Percentiles rank a stretch among this genome's conserved stretches.
phyloP scores from a whole-genome alignment of 2,888 invertebrate species.

The Synanthedon vespiformis region DNA sequence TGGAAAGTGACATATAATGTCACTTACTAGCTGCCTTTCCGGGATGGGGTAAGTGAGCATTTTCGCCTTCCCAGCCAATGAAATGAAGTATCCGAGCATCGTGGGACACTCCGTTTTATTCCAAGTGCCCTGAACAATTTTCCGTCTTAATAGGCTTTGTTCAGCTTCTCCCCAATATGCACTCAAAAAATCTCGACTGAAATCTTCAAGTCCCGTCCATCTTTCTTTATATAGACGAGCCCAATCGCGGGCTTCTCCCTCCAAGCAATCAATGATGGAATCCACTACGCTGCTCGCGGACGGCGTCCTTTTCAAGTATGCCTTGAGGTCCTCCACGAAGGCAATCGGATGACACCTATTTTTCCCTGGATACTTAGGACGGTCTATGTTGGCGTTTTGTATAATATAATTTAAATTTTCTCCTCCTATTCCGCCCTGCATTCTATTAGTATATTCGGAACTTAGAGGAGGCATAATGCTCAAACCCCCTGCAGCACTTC shows the following conservation, averaged over 20 bases:
- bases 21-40: no score
- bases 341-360: background rate
- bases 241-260: constrained; percentile 2
- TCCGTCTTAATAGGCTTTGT: background rate
- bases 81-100: no score
- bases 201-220: constrained; percentile 1
- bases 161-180: constrained; percentile 1
- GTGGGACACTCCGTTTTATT: background rate
- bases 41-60: no score
- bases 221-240: background rate
- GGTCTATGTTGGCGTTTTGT: no score
- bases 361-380: no score
- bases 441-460: no score
- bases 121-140: background rate
- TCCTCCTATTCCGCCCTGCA: no score
- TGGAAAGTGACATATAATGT: no score
- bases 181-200: background rate
- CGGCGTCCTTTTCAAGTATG: background rate
- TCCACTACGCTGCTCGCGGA: background rate
- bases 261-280: background rate
- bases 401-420: no score
- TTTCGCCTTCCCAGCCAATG: no score
- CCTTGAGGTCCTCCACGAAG: constrained; percentile 1
- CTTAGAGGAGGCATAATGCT: no score
- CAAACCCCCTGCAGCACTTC: no score